Percentiles rank a stretch among this genome's conserved stretches.
Evolutionary conservation across 1,140 invertebrate genomes (phyloP).

Genomic region (Arctopsyche grandis): DNA sequence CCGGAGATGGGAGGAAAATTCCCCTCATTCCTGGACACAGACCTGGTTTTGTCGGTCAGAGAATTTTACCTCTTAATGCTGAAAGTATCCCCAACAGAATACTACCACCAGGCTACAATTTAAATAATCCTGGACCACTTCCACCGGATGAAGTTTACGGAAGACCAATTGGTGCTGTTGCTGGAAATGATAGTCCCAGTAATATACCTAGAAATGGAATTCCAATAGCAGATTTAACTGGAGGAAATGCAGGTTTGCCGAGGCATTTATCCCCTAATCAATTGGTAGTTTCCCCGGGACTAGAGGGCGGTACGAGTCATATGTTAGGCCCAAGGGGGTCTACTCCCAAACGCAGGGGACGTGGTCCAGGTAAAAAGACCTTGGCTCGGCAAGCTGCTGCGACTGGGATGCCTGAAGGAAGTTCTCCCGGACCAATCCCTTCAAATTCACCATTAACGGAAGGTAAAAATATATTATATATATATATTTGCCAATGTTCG

Average conservation of each 20-base stretch:
- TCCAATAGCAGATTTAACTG: conserved; percentile 29
- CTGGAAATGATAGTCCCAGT: neutral
- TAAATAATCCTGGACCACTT: conserved; percentile 31
- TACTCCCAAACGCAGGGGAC: conserved; percentile 65
- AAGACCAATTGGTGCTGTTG: neutral
- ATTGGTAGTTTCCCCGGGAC: neutral
- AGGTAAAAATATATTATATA: conserved; percentile 35
- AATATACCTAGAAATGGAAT: conserved; percentile 15
- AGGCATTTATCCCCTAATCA: conserved; percentile 7
- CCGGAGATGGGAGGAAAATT: conserved; percentile 1
- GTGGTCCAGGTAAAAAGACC: conserved; percentile 70
- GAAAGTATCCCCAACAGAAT: conserved; percentile 19
- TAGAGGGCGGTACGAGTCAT: neutral
- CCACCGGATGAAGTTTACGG: neutral
- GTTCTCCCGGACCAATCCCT: conserved; percentile 55
- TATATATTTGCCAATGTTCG: neutral
- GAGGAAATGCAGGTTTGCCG: neutral
- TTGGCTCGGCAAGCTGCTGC: conserved; percentile 65
- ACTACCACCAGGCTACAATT: conserved; percentile 36
- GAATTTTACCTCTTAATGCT: neutral
- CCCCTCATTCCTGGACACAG: neutral
- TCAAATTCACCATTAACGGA: conserved; percentile 57
- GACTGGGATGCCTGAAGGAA: conserved; percentile 55
- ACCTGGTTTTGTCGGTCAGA: neutral
- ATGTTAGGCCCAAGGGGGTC: conserved; percentile 36